These are phyloP conservation scores for Calliopsis andreniformis DNA, from an alignment of 1,140 invertebrate genomes.

Conservation along the genomic window DNA sequence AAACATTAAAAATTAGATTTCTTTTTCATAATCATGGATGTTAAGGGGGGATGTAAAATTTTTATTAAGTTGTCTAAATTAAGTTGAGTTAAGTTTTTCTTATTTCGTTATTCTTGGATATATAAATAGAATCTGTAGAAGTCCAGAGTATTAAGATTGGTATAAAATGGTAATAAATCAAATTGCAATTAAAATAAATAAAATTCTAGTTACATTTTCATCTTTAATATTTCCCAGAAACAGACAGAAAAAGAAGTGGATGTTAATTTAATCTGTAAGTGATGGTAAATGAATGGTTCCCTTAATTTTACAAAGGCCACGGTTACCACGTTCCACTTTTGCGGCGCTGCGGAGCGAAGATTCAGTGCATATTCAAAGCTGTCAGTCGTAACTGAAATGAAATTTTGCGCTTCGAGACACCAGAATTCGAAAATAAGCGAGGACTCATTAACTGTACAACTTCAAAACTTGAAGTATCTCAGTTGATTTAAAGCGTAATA, in stretches of 20 bases:
- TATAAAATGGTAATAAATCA: no score
- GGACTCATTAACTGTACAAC: not conserved
- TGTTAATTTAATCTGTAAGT: constrained; percentile 59
- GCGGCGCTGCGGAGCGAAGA: not conserved
- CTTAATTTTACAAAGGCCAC: not conserved
- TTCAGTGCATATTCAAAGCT: not conserved
- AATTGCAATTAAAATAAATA: no score
- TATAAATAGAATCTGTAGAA: no score
- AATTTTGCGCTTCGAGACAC: not conserved
- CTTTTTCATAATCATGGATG: no score
- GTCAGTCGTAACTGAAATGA: not conserved
- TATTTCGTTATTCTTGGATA: no score
- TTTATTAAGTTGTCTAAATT: no score
- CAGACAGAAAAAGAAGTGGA: constrained; percentile 47
- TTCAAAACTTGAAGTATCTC: not conserved
- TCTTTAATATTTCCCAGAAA: constrained; percentile 24
- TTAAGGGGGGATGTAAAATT: no score
- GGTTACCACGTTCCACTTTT: not conserved
- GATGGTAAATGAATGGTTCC: constrained; percentile 49
- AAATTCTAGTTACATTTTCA: no score
- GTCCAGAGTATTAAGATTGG: no score
- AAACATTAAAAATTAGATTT: no score
- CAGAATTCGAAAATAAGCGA: not conserved
- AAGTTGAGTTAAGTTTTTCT: no score
- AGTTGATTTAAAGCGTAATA: constrained; percentile 8